Conservation (phyloP, 2,888 invertebrate species). For the Thymelicus lineola region DNA sequence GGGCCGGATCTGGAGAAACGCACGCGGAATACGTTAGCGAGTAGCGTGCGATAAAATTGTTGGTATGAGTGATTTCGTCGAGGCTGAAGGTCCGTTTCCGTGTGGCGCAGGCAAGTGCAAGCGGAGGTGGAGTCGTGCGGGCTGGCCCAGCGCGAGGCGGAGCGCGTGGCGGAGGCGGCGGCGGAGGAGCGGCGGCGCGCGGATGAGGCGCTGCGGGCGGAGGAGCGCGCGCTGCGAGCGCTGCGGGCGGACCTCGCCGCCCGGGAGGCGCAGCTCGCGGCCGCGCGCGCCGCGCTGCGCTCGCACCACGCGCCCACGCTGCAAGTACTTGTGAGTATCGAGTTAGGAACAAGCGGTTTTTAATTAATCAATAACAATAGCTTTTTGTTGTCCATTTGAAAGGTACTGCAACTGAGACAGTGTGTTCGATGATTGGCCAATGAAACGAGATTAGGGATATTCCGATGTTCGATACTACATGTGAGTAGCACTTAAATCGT, state of each 20-base stretch:
- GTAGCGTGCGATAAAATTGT: no score
- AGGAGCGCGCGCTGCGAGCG: constrained; percentile 55
- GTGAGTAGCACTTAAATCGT: no score
- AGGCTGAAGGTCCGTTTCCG: no score
- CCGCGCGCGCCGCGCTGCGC: constrained; percentile 51
- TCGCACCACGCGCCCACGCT: constrained; percentile 32
- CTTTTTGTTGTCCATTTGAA: no score
- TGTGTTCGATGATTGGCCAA: no score
- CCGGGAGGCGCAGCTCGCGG: constrained; percentile 60
- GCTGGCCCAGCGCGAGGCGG: constrained; percentile 31
- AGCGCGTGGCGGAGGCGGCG: constrained; percentile 52
- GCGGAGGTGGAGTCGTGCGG: neutral
- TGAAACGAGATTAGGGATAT: no score
- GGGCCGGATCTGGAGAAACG: no score
- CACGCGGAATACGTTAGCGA: no score
- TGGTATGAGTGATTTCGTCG: no score
- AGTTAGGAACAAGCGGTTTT: neutral
- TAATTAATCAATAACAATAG: no score
- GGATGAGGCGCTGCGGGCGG: constrained; percentile 48
- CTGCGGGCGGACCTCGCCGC: constrained; percentile 55
- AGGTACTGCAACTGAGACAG: no score
- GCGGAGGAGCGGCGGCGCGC: constrained; percentile 54
- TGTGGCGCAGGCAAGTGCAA: neutral
- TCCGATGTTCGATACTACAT: no score
- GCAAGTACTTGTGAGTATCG: constrained; percentile 1